Percentiles rank a stretch among this genome's conserved stretches.
Evolutionary conservation across 2,888 invertebrate genomes (phyloP).

Genomic region (Drosophila austrosaltans): DNA sequence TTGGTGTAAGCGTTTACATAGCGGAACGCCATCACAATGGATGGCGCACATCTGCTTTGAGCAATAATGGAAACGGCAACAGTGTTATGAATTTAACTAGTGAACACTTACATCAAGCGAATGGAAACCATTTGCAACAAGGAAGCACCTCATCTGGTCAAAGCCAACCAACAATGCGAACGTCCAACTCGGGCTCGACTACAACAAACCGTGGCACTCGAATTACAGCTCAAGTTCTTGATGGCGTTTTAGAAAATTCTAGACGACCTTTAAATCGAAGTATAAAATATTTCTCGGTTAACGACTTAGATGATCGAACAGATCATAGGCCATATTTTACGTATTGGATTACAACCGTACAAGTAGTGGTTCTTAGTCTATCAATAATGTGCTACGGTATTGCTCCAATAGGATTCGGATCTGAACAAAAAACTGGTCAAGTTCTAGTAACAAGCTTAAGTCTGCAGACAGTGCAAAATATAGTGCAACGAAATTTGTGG

Average conservation of each 20-base stretch:
- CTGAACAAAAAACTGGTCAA: slow-evolving; percentile 93
- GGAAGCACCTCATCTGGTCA: slow-evolving; percentile 45
- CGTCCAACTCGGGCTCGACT: slow-evolving; percentile 50
- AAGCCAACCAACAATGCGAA: slow-evolving; percentile 49
- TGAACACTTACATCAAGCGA: slow-evolving; percentile 44
- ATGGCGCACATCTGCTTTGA: slow-evolving; percentile 80
- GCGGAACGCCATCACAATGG: slow-evolving; percentile 81
- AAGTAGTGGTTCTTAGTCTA: slow-evolving; percentile 94
- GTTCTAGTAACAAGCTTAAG: slow-evolving; percentile 96
- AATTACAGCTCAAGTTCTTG: slow-evolving; percentile 91
- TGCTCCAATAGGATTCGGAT: slow-evolving; percentile 95
- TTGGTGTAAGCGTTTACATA: slow-evolving; percentile 73
- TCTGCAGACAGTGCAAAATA: slow-evolving; percentile 94
- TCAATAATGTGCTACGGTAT: slow-evolving; percentile 97
- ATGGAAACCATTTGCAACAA: slow-evolving; percentile 39
- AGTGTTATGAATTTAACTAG: slow-evolving; percentile 51
- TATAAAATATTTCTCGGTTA: slow-evolving; percentile 84
- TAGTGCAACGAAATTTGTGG: slow-evolving; percentile 99
- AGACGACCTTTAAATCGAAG: slow-evolving; percentile 93
- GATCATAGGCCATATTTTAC: slow-evolving; percentile 99
- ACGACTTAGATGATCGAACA: slow-evolving; percentile 91
- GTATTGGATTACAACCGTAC: slow-evolving; percentile 99
- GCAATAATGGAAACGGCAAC: slow-evolving; percentile 39
- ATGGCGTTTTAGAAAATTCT: slow-evolving; percentile 95
- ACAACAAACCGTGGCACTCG: slow-evolving; percentile 86